Conservation (phyloP, 2,113 vertebrate species). For the Conger conger region DNA sequence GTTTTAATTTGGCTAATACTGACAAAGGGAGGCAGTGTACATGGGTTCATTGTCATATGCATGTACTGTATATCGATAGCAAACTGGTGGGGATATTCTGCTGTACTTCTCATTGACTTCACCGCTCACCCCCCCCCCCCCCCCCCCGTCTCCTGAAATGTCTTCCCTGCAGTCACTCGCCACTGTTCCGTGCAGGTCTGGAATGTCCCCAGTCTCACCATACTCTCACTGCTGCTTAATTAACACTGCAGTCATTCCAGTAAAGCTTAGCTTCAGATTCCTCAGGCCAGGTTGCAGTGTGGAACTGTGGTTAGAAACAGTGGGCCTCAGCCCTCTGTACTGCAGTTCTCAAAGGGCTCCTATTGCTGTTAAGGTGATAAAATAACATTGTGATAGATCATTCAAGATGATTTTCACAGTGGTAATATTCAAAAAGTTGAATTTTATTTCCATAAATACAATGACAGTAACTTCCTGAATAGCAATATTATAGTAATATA, state of each 20-base stretch:
- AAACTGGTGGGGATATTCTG: background rate
- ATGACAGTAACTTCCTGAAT: background rate
- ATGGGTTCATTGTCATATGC: background rate
- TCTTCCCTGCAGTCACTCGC: background rate
- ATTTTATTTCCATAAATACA: background rate
- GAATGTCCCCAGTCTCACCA: background rate
- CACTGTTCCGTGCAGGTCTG: background rate
- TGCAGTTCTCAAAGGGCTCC: background rate
- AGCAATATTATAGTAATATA: background rate
- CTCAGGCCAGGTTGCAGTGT: background rate
- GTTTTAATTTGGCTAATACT: constrained; percentile 6
- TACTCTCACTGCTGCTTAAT: background rate
- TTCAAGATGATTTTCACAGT: background rate
- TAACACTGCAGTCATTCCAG: background rate
- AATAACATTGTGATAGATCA: background rate
- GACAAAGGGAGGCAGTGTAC: background rate
- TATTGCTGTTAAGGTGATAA: background rate
- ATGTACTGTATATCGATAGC: background rate
- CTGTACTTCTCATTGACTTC: background rate
- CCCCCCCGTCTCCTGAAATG: background rate
- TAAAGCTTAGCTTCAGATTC: background rate
- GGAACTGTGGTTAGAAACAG: background rate
- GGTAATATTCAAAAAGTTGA: background rate
- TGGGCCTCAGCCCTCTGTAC: background rate
- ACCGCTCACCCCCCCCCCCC: background rate